Percentiles rank a stretch among this genome's conserved stretches.
phyloP scores from a whole-genome alignment of 2,113 vertebrate genomes.

The Chauna torquata region DNA sequence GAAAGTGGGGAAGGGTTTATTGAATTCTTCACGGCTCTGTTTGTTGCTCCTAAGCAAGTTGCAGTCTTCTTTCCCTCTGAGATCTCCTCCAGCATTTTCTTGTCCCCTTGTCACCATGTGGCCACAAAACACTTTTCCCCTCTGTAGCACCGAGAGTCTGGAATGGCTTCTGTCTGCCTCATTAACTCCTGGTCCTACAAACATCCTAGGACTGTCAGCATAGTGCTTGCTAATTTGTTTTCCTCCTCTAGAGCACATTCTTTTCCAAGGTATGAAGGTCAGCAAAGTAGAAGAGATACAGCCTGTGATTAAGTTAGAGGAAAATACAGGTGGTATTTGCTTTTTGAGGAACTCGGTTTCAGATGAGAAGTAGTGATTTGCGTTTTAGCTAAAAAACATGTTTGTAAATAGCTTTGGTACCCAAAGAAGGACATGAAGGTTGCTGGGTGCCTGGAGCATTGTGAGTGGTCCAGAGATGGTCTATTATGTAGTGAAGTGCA shows the following conservation, averaged over 20 bases:
- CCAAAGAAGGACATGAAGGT: background rate
- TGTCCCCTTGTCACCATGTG: background rate
- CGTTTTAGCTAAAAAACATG: background rate
- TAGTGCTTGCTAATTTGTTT: slow-evolving; percentile 5
- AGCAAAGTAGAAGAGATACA: background rate
- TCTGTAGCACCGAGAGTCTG: background rate
- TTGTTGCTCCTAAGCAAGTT: background rate
- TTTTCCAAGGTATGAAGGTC: slow-evolving; percentile 39
- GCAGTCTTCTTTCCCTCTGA: background rate
- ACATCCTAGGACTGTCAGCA: background rate
- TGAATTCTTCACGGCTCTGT: background rate
- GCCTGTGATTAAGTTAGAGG: background rate
- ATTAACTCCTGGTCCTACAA: slow-evolving; percentile 10
- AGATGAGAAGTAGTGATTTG: background rate
- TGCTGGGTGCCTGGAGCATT: background rate
- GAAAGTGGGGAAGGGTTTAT: background rate
- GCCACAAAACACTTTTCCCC: background rate
- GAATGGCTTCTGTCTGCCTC: slow-evolving; percentile 2
- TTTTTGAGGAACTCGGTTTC: background rate
- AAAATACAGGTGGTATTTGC: background rate
- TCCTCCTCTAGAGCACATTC: background rate
- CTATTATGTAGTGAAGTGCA: background rate
- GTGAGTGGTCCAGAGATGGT: background rate
- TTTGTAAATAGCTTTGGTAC: background rate
- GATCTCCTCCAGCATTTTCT: background rate